Base-by-base conservation (phyloP, 1,140 invertebrate species). In the Bombus confusus region DNA sequence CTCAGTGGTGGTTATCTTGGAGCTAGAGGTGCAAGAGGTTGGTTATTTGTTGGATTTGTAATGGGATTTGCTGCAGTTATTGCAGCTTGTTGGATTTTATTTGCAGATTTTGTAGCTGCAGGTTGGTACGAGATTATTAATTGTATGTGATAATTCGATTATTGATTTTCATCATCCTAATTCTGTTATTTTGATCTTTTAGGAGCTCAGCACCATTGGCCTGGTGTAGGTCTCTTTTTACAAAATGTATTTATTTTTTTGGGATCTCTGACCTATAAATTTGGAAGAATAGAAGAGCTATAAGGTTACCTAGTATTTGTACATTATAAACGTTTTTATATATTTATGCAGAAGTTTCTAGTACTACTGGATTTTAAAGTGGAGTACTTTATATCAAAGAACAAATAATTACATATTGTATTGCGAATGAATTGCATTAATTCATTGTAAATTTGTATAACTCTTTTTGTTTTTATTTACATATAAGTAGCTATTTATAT, bases 171-270 rank as follows among this genome's bases (percentile, higher is more conserved):
- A 69, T 66, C 1, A 79, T 39, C 2, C 43, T 12, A n/a, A 22
- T 74, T 2, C 43, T 57, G 80, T 57, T 80, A 62, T 43, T 75
- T 59, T 69, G 71, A 71, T 79, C 83, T 80, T 90, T 92, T 68
- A 94, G 95, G 91, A 82, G 92, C 83, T 25, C 12, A 43, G 75
- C 72, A 95, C 88, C 94, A 97, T 64, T 98, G 98, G 97, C 97
- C 98, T 4, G 98, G 99, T 15, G 97, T 99, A 78, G 98, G 98
- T 73, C 95, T 99, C 4, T 99, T 99, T 91, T 95, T 99, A 59
- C 99, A 99, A 95, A 99, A 99, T 95, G 96, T 98, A 1, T 97
- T 99, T 86, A 99, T 99, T 90, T 99, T 99, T 92, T 95, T 98
- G 80, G 97, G 97, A 52, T 98, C 98, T 1, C 94, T 99, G 57